Evolutionary conservation across 2,113 vertebrate species (phyloP).

Genomic region (Dascyllus trimaculatus): DNA sequence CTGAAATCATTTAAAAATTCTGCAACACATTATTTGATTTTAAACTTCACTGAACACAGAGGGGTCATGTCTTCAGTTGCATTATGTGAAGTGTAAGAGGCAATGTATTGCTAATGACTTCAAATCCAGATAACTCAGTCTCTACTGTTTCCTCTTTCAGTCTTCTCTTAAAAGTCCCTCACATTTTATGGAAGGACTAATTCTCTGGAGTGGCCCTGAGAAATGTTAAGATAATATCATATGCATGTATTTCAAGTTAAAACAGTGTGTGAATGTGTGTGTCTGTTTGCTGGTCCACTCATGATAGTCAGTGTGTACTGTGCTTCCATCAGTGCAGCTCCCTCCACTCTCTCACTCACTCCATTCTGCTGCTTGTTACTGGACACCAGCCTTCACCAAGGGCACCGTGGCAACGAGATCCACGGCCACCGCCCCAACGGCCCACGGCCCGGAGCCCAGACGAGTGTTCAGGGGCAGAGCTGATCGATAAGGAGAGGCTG

Average conservation of each 20-base stretch:
- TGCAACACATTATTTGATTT: too few relatives aligned
- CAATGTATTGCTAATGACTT: too few relatives aligned
- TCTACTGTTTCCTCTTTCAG: too few relatives aligned
- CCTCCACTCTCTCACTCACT: constrained; percentile 44
- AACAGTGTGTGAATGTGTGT: neutral
- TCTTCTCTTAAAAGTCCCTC: too few relatives aligned
- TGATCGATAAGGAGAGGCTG: constrained; percentile 73
- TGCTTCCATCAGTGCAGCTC: constrained; percentile 19
- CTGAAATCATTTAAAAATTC: too few relatives aligned
- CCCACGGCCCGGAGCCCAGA: constrained; percentile 72
- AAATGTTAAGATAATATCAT: too few relatives aligned
- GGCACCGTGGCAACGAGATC: constrained; percentile 80
- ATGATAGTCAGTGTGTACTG: constrained; percentile 30
- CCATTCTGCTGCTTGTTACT: constrained; percentile 69
- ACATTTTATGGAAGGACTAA: too few relatives aligned
- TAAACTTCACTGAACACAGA: too few relatives aligned
- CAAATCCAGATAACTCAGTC: too few relatives aligned
- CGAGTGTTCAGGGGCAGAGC: constrained; percentile 71
- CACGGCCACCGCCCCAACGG: constrained; percentile 42
- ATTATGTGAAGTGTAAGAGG: too few relatives aligned
- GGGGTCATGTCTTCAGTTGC: too few relatives aligned
- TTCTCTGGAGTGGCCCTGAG: too few relatives aligned
- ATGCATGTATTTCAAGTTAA: neutral
- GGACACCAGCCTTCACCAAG: constrained; percentile 79
- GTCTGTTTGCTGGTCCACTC: constrained; percentile 29